Percentiles rank a stretch among this genome's conserved stretches.
phyloP scores from a whole-genome alignment of 2,797 vertebrate species.

The Spatula versicolor region DNA sequence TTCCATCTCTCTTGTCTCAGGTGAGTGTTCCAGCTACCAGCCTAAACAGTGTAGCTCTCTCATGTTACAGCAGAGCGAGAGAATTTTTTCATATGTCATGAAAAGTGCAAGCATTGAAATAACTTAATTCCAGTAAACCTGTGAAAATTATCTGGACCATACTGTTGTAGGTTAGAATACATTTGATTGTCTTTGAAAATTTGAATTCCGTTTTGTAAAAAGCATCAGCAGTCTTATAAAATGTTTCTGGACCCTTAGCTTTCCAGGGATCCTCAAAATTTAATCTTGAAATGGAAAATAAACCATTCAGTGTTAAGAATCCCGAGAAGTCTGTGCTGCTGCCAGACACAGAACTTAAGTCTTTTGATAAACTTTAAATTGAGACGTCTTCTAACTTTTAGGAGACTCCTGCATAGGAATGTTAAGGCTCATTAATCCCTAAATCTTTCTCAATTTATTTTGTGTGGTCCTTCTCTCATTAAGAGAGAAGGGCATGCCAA shows the following conservation, averaged over 20 bases:
- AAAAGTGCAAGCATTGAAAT: neutral
- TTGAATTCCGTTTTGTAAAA: neutral
- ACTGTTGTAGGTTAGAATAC: rapidly evolving
- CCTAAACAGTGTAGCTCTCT: neutral
- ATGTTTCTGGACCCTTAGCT: neutral
- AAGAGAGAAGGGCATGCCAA: neutral
- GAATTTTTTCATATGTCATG: neutral
- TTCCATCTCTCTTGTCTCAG: neutral
- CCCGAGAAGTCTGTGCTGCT: neutral
- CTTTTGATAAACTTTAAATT: neutral
- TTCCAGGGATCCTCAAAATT: neutral
- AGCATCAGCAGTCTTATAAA: neutral
- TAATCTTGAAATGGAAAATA: neutral
- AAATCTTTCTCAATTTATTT: neutral
- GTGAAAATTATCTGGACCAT: neutral
- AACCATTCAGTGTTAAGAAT: neutral
- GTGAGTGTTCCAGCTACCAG: neutral
- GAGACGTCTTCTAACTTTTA: neutral
- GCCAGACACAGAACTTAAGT: neutral
- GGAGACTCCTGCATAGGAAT: neutral
- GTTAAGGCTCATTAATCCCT: neutral
- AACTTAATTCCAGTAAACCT: neutral
- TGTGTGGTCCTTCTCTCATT: neutral
- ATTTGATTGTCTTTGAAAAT: neutral
- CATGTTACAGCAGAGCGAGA: neutral